A percentile compares a stretch with the other conserved stretches of the same genome.
phyloP scores from a whole-genome alignment of 2,113 vertebrate species.

The Grus americana region DNA sequence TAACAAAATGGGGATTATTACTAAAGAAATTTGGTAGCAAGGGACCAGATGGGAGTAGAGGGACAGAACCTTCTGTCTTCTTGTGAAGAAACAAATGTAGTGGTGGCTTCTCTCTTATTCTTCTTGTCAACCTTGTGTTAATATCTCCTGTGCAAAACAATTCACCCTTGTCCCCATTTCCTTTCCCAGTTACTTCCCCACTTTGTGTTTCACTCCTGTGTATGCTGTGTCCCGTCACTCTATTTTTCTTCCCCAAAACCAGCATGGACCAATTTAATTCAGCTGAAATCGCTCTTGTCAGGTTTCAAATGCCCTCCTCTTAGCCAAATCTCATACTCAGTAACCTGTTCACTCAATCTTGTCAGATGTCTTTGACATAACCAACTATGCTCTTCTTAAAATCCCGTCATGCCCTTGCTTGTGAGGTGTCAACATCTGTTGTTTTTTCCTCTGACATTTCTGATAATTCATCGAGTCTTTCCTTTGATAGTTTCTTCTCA shows the following conservation, averaged over 20 bases:
- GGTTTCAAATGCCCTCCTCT: background rate
- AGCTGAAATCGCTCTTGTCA: background rate
- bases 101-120: background rate
- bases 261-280: background rate
- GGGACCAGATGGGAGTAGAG: background rate
- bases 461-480: background rate
- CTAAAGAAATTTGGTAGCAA: background rate
- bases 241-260: background rate
- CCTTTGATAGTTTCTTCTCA: background rate
- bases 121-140: background rate
- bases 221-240: background rate
- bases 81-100: background rate
- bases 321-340: background rate
- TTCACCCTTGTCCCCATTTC: background rate
- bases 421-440: background rate
- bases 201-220: background rate
- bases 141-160: background rate
- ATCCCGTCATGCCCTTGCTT: background rate
- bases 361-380: background rate
- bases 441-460: background rate
- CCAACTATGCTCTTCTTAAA: background rate
- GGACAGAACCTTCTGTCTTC: background rate
- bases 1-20: background rate
- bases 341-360: background rate
- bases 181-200: background rate